Evolutionary conservation across 2,113 vertebrate genomes (phyloP), one percentile per base, ranked within the genome.

Genomic region (Rhea americana): DNA sequence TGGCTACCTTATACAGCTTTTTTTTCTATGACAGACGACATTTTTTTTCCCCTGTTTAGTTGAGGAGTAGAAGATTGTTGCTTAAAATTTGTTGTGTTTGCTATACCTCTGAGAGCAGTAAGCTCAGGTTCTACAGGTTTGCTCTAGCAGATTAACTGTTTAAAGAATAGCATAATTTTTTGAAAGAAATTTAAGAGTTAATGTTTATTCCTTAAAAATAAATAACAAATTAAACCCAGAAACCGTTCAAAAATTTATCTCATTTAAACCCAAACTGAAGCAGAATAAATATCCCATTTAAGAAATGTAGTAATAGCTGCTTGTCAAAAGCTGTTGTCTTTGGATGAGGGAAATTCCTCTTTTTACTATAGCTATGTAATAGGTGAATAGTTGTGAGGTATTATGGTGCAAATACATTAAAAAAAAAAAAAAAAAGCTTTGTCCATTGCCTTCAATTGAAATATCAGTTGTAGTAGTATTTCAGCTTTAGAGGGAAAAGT

Each of bases 111-210:
- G 68, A 45, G 55, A 77, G 55, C 77, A 78, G 32, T 66, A 72
- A 90, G 83, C 48, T 43, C 21, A 41, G 22, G n/a, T 67, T 83
- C 56, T 85, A 47, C 82, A 82, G 51, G 85, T 83, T 74, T 94
- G 35, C 61, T 84, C 5, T 55, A 59, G 65, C 35, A 62, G 68
- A 51, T 93, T 88, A 56, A 24, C 30, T 63, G 13, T 77, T 90
- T 61, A 74, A 75, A 91, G 21, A 24, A 41, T 7, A 56, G 24
- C 30, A 22, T 55, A 70, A 78, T 62, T 51, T 6, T 15, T 3
- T 45, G 9, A 87, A 75, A 61, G n/a, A 16, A 80, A 81, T 30
- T 80, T 16, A 37, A 4, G 11, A 77, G 8, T 50, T 8, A 77
- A 58, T 83, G 4, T 62, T 61, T 78, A 45, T 84, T 58, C 19